Percentiles rank a stretch among this genome's conserved stretches.
Evolutionary conservation across 1,140 invertebrate genomes (phyloP).

Genomic region (Aphaenogaster rudis): DNA sequence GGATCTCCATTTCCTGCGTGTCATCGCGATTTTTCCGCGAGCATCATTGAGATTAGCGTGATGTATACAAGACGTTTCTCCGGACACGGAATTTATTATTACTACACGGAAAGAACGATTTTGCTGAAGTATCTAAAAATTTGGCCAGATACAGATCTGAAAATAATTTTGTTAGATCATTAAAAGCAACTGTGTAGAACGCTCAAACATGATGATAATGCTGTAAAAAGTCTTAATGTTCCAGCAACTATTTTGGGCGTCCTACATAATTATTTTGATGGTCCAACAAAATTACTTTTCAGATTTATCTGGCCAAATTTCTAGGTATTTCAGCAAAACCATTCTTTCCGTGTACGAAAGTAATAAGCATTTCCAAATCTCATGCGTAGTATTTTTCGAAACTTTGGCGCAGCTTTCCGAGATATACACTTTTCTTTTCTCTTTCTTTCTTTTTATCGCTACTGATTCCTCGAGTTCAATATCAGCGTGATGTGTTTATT

Average conservation of each 20-base stretch:
- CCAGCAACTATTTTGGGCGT: too few species aligned
- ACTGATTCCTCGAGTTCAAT: background rate
- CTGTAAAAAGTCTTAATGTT: too few species aligned
- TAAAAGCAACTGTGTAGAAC: too few species aligned
- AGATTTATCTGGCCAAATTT: too few species aligned
- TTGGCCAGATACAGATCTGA: too few species aligned
- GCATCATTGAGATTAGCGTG: background rate
- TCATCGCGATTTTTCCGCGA: conserved; percentile 25
- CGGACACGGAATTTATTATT: background rate
- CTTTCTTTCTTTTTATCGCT: background rate
- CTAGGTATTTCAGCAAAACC: too few species aligned
- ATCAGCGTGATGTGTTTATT: background rate
- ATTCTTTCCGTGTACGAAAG: background rate
- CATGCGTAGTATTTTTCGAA: background rate
- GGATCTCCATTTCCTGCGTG: conserved; percentile 14
- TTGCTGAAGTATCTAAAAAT: too few species aligned
- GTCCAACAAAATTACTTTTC: too few species aligned
- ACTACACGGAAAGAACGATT: background rate
- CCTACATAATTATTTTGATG: too few species aligned
- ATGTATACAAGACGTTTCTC: background rate
- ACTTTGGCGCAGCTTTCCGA: background rate
- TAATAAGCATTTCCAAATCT: background rate
- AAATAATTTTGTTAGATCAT: too few species aligned
- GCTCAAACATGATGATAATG: too few species aligned
- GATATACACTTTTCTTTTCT: background rate